phyloP scores from a whole-genome alignment of 2,797 vertebrate genomes.

The Linurgus olivaceus region DNA sequence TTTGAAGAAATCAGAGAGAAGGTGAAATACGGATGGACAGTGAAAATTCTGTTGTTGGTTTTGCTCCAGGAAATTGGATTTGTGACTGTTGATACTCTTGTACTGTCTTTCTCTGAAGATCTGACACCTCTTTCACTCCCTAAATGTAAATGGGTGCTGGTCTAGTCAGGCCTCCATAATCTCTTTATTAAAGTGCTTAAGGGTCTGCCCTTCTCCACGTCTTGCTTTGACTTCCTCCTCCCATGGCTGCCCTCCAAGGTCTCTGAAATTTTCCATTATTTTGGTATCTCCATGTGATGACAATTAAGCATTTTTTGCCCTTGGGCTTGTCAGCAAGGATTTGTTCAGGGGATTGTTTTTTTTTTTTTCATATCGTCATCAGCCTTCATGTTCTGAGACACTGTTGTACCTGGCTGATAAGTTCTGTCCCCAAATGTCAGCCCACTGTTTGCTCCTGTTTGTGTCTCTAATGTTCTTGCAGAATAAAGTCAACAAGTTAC shows the following conservation, averaged over 20 bases:
- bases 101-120: background rate
- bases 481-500: background rate
- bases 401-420: background rate
- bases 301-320: background rate
- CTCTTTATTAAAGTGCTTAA: background rate
- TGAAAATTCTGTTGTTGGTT: background rate
- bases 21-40: background rate
- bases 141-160: background rate
- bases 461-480: background rate
- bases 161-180: background rate
- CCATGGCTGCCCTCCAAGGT: conserved; percentile 17
- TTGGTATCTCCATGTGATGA: background rate
- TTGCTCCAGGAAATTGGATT: background rate
- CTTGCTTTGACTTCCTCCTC: background rate
- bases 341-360: background rate
- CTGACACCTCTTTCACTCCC: background rate
- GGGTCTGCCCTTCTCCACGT: background rate
- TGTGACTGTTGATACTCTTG: background rate
- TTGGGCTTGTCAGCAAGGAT: conserved; percentile 21
- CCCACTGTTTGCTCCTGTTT: background rate
- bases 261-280: conserved; percentile 38
- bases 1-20: background rate
- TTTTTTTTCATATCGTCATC: background rate
- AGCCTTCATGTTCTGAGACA: background rate
- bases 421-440: background rate